Base-by-base conservation (phyloP, 2,888 invertebrate species). In the Cylindroiulus punctatus region DNA sequence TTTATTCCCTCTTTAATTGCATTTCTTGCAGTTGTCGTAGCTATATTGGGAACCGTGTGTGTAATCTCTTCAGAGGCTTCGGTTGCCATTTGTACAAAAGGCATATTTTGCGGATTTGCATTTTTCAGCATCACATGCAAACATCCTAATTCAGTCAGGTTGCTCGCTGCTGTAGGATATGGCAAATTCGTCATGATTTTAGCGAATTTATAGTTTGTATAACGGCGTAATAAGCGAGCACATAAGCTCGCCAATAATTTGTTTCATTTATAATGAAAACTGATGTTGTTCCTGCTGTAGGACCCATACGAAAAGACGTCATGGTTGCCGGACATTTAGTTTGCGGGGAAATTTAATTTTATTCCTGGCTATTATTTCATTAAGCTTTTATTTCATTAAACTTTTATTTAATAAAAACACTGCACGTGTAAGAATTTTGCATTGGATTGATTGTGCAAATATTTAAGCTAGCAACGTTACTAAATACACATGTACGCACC, bases 1-100 rank as follows among this genome's bases (percentile, higher is more conserved):
- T 76, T 76, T 76, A 76, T 76, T 76, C 76, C 30, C 76, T 30
- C 76, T 76, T 76, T 76, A 76, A 76, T 76, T 76, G 76, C 76
- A 76, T 76, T 76, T 76, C 76, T 76, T 30, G 30, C 76, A 76
- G 76, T 17, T 76, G 5, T 14, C 0, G 26, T 76, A n/a, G 57
- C 26, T 65, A 65, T 65, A 65, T 36, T 36, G 36, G 36, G 36
- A 36, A 36, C 1, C 26, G 10, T 44, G 26, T 5, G 22, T 65
- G 0, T 1, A 22, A 22, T 57, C 57, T 57, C 57, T 7, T 57
- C n/a, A 12, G 5, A 22, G 47, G 47, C n/a, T 26, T 22, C 12
- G 26, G n/a, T n/a, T n/a, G n/a, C n/a, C 65, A 65, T 26, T 12
- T 12, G n/a, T 26, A n/a, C 65, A 26, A 26, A 26, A 65, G 12